Evolutionary conservation across 2,888 invertebrate genomes (phyloP).

Genomic region (Ganaspis brasiliensis): DNA sequence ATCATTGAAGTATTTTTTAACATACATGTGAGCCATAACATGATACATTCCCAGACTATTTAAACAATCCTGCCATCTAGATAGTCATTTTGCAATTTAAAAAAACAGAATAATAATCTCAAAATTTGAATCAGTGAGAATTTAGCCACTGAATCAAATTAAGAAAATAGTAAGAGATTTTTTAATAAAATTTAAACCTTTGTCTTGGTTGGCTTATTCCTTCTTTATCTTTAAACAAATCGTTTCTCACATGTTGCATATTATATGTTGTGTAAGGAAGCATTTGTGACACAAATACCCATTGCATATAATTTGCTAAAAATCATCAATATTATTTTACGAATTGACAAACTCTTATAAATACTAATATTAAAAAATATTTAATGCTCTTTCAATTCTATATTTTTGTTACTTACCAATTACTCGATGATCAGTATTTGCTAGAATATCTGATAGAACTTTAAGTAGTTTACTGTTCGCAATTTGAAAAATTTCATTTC

Average conservation of each 20-base stretch:
- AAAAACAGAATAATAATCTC: background rate
- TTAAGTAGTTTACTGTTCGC: background rate
- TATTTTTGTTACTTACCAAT: no score
- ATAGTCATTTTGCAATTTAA: no score
- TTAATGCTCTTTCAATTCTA: background rate
- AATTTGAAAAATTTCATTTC: background rate
- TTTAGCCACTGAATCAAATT: no score
- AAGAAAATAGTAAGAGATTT: background rate
- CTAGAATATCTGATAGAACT: background rate
- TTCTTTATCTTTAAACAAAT: background rate
- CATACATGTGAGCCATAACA: background rate
- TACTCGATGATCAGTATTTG: background rate
- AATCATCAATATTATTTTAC: background rate
- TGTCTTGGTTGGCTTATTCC: background rate
- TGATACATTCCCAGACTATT: background rate
- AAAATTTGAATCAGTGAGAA: no score
- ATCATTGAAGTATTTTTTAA: background rate
- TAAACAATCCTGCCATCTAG: background rate
- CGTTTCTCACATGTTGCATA: background rate
- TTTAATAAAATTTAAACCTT: background rate
- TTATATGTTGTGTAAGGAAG: background rate
- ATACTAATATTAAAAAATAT: no score
- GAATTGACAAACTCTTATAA: no score
- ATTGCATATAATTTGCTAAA: constrained; percentile 2
- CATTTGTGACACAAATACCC: background rate